phyloP scores from a whole-genome alignment of 2,797 vertebrate genomes.

The Synaphobranchus kaupii region DNA sequence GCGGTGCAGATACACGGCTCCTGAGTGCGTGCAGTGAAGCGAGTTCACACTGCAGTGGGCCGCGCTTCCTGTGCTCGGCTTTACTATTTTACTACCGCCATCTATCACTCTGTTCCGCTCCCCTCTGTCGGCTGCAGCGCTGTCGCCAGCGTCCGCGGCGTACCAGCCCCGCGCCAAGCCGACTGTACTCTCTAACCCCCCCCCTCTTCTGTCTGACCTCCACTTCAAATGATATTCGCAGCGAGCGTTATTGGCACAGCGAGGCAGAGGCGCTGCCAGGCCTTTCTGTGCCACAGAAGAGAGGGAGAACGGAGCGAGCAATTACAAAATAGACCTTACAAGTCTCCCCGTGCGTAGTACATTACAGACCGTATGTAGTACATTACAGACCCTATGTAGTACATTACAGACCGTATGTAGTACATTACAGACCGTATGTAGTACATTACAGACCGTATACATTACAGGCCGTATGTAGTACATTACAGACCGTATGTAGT shows the following conservation, averaged over 20 bases:
- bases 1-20: no score
- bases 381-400: background rate
- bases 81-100: background rate
- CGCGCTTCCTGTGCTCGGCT: background rate
- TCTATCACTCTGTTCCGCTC: background rate
- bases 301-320: background rate
- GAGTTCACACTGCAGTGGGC: background rate
- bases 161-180: conserved; percentile 41
- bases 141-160: background rate
- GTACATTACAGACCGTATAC: conserved; percentile 11
- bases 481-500: background rate
- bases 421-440: background rate
- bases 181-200: background rate
- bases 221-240: conserved; percentile 19
- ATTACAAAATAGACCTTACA: conserved; percentile 22
- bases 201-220: background rate
- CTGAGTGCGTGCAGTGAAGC: background rate
- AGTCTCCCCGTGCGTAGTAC: background rate
- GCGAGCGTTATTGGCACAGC: conserved; percentile 30
- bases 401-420: background rate
- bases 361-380: background rate
- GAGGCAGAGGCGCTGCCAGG: conserved; percentile 20
- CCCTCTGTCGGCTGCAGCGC: background rate
- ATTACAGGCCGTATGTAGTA: background rate
- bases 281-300: conserved; percentile 31